These are phyloP conservation scores for Stratiomys singularior DNA, from an alignment of 2,888 invertebrate genomes.

Conservation along the genomic window DNA sequence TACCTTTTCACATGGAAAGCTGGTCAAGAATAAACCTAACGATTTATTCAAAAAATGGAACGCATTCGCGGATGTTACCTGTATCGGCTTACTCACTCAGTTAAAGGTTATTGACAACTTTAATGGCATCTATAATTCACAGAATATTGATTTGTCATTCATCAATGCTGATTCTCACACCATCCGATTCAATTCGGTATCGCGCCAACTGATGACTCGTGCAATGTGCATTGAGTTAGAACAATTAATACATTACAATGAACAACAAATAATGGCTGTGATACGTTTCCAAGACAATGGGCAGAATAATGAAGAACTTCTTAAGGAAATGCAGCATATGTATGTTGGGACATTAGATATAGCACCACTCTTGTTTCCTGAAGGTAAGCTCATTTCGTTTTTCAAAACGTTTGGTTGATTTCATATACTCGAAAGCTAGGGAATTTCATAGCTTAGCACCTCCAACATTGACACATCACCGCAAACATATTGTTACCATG, in stretches of 20 bases:
- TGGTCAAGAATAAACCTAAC: constrained; percentile 17
- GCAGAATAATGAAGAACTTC: not conserved
- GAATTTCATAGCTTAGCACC: too few species aligned
- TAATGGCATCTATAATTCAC: constrained; percentile 7
- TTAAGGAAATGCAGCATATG: not conserved
- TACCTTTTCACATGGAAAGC: constrained; percentile 26
- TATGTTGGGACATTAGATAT: constrained; percentile 31
- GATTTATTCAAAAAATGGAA: constrained; percentile 30
- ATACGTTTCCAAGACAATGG: constrained; percentile 16
- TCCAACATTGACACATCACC: too few species aligned
- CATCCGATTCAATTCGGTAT: constrained; percentile 38
- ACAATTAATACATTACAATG: constrained; percentile 17
- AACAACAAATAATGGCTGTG: constrained; percentile 26
- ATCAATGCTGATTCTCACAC: not conserved
- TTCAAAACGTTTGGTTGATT: too few species aligned
- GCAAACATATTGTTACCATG: too few species aligned
- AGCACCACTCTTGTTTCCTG: constrained; percentile 41
- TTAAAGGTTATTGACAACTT: not conserved
- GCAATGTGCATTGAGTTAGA: constrained; percentile 24
- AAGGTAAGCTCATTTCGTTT: constrained; percentile 23
- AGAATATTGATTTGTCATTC: constrained; percentile 17
- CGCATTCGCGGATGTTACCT: constrained; percentile 5
- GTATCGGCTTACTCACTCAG: not conserved
- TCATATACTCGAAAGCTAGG: too few species aligned
- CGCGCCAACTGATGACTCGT: not conserved